These are phyloP conservation scores for Scytalopus superciliaris DNA, from an alignment of 2,113 vertebrate species.

Conservation along the genomic window DNA sequence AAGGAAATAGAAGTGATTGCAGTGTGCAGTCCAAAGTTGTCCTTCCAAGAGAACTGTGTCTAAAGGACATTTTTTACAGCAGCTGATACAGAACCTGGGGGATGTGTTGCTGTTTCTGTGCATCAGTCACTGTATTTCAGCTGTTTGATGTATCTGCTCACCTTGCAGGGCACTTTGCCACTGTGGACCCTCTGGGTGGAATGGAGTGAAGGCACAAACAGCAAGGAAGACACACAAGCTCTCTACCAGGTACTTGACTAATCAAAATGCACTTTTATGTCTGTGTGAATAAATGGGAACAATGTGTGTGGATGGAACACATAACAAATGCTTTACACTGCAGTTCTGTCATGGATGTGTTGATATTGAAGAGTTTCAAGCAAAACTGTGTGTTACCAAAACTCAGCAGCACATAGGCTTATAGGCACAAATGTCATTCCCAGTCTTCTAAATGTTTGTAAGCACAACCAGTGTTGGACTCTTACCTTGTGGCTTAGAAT, in stretches of 20 bases:
- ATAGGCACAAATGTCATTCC: neutral
- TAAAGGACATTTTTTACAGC: neutral
- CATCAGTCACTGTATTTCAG: neutral
- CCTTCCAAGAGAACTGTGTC: neutral
- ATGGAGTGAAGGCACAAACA: slow-evolving; percentile 81
- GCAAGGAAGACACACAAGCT: slow-evolving; percentile 79
- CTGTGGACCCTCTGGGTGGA: slow-evolving; percentile 87
- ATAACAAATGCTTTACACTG: neutral
- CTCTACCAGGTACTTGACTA: slow-evolving; percentile 84
- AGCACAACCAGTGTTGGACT: neutral
- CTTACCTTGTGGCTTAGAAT: neutral
- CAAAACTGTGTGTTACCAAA: neutral
- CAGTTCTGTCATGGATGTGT: neutral
- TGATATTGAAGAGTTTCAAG: neutral
- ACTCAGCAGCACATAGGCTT: neutral
- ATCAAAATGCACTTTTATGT: neutral
- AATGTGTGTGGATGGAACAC: neutral
- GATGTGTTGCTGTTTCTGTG: neutral
- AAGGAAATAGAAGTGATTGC: neutral
- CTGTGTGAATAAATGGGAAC: neutral
- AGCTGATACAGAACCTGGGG: neutral
- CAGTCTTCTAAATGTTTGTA: neutral
- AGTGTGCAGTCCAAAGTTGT: neutral
- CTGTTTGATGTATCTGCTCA: neutral
- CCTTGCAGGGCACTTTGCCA: slow-evolving; percentile 80